Base-by-base conservation (phyloP, 2,888 invertebrate genomes). In the Glaucopsyche alexis region DNA sequence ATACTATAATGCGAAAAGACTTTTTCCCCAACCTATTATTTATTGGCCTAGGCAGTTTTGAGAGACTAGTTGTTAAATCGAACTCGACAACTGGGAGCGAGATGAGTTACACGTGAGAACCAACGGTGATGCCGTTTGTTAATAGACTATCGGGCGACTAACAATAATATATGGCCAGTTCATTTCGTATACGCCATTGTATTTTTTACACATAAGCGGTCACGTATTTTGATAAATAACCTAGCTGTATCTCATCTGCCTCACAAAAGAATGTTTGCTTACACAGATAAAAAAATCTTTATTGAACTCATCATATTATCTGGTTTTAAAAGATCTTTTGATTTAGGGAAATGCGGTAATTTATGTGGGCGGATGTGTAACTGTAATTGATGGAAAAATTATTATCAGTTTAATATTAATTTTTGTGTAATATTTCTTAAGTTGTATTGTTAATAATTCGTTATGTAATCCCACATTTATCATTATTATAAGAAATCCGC, bases 111-210 rank as follows among this genome's bases (percentile, higher is more conserved):
- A 49, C 7, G 7, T 14, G 69, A 49, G 45, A 69, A 69, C 49
- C 49, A 7, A 49, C 47, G 49, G 69, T 69, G 14, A 47, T 47
- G 42, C 19, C 69, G 14, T 69, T 49, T 69, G 19, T 69, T 69
- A 81, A 78, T 80, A 82, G 81, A 79, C 82, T 81, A 84, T 80
- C 78, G 82, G 81, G 77, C 80, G 80, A 78, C 81, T 81, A 81
- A 84, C 84, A 85, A 84, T 86, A 86, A 86, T 85, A 86, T 83
- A 83, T 81, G 79, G 79, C 79, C 80, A 79, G 80, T 79, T 78
- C 82, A 79, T 81, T 81, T 76, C 75, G 80, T 80, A 81, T 81
- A 82, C 80, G 74, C 84, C 76, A 86, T 87, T 87, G 86, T 87
- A 77, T 85, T 87, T 84, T 85, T 85, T 80, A 78, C 77, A 76